Evolutionary conservation across 2,797 vertebrate species (phyloP).

Genomic region (Lates japonicus): DNA sequence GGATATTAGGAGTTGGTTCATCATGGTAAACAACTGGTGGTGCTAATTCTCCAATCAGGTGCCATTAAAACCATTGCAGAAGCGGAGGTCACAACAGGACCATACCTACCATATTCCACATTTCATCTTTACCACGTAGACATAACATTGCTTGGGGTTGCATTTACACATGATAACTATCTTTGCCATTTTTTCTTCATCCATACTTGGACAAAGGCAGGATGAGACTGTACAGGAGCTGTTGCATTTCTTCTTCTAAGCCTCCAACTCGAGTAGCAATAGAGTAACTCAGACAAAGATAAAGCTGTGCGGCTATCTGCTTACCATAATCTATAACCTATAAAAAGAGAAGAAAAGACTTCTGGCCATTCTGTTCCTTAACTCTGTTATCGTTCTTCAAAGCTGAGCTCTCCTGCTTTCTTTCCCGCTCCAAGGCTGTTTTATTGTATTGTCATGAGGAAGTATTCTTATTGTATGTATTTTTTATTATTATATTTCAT

Average conservation of each 20-base stretch:
- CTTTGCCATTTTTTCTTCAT: slow-evolving; percentile 16
- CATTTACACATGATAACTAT: slow-evolving; percentile 26
- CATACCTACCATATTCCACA: not conserved
- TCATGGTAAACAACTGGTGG: no score
- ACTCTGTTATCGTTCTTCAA: slow-evolving; percentile 80
- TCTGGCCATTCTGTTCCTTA: slow-evolving; percentile 75
- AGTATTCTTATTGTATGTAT: slow-evolving; percentile 76
- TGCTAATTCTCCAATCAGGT: no score
- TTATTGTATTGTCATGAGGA: slow-evolving; percentile 73
- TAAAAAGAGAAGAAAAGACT: slow-evolving; percentile 77
- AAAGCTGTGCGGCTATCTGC: slow-evolving; percentile 77
- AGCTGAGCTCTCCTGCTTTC: slow-evolving; percentile 73
- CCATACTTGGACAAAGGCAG: slow-evolving; percentile 50
- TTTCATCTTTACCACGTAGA: not conserved
- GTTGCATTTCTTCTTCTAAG: slow-evolving; percentile 76
- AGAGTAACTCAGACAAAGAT: slow-evolving; percentile 76
- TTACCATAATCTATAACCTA: slow-evolving; percentile 85
- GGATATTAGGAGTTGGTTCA: not conserved
- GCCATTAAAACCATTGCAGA: not conserved
- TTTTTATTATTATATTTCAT: slow-evolving; percentile 70
- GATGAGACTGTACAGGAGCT: slow-evolving; percentile 51
- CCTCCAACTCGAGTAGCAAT: slow-evolving; percentile 69
- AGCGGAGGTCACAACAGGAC: not conserved
- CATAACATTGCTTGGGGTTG: slow-evolving; percentile 1
- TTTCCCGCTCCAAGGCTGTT: slow-evolving; percentile 65